Base-by-base conservation (phyloP, 2,797 vertebrate genomes). In the Picus viridis region DNA sequence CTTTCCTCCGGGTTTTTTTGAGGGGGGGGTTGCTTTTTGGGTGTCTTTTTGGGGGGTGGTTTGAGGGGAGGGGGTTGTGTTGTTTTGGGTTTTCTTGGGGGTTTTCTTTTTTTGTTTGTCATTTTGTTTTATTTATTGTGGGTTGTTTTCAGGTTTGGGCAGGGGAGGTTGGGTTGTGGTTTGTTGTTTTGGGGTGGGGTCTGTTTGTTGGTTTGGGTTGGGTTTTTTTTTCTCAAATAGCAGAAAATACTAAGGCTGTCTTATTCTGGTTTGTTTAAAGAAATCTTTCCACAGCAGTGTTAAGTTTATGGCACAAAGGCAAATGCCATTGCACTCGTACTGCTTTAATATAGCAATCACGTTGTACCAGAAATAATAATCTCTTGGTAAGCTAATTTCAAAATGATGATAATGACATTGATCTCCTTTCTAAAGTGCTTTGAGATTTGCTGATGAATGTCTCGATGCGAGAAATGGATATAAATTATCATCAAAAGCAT, bases 321-420 rank as follows among this genome's bases (percentile, higher is more conserved):
- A 91, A 91, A 86, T 74, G 71, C 91, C 89, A 51, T 67, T 88
- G 82, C 91, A 49, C 53, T 95, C 43, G 8, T 59, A 69, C 63
- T 88, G 39, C 89, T 95, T 96, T 95, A 93, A 88, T 83, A 88
- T 16, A 95, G 92, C 89, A 95, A 86, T 95, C 94, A 94, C 67
- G 12, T 92, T 75, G 73, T 86, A 88, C 93, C 92, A 95, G 90
- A 91, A 94, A 91, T 96, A 96, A 96, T 95, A 91, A 96, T 82
- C 82, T 96, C 88, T 90, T 94, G 88, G 86, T 95, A 95, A 95
- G 88, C 86, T 96, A 94, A 94, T 93, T 95, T 96, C 87, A 70
- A 96, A 93, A 94, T 92, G 32, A 95, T 90, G 94, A 91, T 95
- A 95, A 96, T 96, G 95, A 95, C 89, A 94, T 90, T 94, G 94